These are phyloP conservation scores for Notarius lentiginosus DNA, from an alignment of 2,113 vertebrate genomes.

Conservation along the genomic window DNA sequence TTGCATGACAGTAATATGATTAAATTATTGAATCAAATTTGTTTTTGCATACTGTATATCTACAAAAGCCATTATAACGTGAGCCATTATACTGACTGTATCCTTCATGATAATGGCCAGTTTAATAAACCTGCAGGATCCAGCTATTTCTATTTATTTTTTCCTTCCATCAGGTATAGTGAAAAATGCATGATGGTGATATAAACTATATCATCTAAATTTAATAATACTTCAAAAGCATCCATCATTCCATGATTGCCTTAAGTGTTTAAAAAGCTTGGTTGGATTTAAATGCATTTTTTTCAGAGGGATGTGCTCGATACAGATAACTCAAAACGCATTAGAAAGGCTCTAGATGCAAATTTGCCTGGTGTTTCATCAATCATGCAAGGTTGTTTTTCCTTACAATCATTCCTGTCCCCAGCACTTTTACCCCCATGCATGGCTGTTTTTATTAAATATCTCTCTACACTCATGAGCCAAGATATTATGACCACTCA, in stretches of 20 bases:
- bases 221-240: background rate
- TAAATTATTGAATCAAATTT: background rate
- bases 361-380: slow-evolving; percentile 3
- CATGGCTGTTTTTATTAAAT: too few species aligned
- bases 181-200: background rate
- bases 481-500: background rate
- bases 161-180: background rate
- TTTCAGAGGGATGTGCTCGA: background rate
- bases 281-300: background rate
- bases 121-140: background rate
- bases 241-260: slow-evolving; percentile 6
- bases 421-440: background rate
- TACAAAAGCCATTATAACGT: background rate
- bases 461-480: background rate
- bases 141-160: background rate
- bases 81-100: background rate
- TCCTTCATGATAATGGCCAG: background rate
- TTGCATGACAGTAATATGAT: background rate
- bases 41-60: background rate
- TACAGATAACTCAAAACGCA: background rate
- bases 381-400: background rate
- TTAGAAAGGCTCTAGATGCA: background rate
- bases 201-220: slow-evolving; percentile 9
- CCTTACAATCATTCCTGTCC: background rate
- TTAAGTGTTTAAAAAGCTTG: background rate